Conservation (phyloP, 2,797 vertebrate genomes). For the Karalla daura region DNA sequence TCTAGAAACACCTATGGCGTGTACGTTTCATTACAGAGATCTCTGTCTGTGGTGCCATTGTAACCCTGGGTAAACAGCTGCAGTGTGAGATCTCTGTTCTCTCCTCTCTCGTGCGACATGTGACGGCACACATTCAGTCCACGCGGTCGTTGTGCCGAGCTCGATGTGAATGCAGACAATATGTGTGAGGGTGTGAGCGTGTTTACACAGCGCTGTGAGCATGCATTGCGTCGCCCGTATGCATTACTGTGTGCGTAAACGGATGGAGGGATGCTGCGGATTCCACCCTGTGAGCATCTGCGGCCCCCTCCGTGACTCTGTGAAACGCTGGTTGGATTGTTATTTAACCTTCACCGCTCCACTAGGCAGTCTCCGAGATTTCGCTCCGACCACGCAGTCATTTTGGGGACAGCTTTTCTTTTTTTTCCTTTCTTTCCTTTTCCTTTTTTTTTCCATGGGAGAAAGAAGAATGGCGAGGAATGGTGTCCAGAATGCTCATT, state of each 20-base stretch:
- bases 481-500: conserved; percentile 46
- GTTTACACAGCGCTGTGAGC: conserved; percentile 6
- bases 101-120: too few relatives aligned
- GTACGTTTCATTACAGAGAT: conserved; percentile 14
- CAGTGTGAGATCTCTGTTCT: too few relatives aligned
- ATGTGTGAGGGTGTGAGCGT: conserved; percentile 5
- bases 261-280: conserved; percentile 13
- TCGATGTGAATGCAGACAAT: conserved; percentile 3
- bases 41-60: conserved; percentile 23
- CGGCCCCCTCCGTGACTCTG: not conserved
- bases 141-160: not conserved
- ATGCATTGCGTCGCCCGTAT: not conserved
- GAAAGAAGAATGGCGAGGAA: conserved; percentile 12
- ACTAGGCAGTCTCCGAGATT: conserved; percentile 15
- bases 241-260: conserved; percentile 7
- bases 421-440: too few relatives aligned
- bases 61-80: too few relatives aligned
- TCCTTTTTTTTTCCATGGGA: too few relatives aligned
- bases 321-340: conserved; percentile 4
- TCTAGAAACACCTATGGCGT: conserved; percentile 60
- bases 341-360: conserved; percentile 38
- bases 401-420: conserved; percentile 7
- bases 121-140: conserved; percentile 1
- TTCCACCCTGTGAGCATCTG: conserved; percentile 24
- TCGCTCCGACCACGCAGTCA: conserved; percentile 13